phyloP scores from a whole-genome alignment of 1,140 invertebrate species.

The Rhopalosiphum maidis region DNA sequence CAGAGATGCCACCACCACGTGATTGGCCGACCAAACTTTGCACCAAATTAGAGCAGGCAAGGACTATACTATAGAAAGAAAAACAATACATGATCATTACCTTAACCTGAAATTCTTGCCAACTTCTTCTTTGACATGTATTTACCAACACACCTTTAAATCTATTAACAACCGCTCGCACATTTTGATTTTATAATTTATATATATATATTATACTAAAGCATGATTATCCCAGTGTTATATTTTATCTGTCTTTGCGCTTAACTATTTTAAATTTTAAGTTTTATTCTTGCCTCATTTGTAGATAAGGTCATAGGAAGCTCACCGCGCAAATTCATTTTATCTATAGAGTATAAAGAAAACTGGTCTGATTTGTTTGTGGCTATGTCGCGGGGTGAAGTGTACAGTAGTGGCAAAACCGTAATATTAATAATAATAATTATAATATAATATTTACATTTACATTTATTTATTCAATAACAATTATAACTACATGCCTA shows the following conservation, averaged over 20 bases:
- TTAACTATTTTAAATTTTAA: conserved; percentile 24
- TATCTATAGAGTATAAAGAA: neutral
- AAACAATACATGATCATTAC: neutral
- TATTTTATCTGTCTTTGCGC: neutral
- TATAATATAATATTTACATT: neutral
- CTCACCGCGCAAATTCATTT: neutral
- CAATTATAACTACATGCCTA: neutral
- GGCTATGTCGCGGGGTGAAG: neutral
- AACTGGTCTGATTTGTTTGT: neutral
- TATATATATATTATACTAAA: conserved; percentile 15
- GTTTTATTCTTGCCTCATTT: neutral
- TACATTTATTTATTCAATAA: neutral
- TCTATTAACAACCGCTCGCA: conserved; percentile 41
- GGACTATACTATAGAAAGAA: conserved; percentile 61
- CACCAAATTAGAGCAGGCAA: conserved; percentile 89
- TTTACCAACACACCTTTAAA: conserved; percentile 10
- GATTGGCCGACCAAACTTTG: conserved; percentile 92
- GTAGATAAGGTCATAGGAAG: conserved; percentile 52
- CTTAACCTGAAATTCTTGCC: neutral
- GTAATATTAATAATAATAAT: conserved; percentile 2
- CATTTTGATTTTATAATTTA: conserved; percentile 25
- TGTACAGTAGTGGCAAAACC: neutral
- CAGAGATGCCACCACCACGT: conserved; percentile 88
- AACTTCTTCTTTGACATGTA: neutral
- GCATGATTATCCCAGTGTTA: conserved; percentile 21